A percentile compares a stretch with the other conserved stretches of the same genome.
These are phyloP conservation scores for Drosophila subsilvestris DNA, from an alignment of 2,888 invertebrate species.

Conservation along the genomic window DNA sequence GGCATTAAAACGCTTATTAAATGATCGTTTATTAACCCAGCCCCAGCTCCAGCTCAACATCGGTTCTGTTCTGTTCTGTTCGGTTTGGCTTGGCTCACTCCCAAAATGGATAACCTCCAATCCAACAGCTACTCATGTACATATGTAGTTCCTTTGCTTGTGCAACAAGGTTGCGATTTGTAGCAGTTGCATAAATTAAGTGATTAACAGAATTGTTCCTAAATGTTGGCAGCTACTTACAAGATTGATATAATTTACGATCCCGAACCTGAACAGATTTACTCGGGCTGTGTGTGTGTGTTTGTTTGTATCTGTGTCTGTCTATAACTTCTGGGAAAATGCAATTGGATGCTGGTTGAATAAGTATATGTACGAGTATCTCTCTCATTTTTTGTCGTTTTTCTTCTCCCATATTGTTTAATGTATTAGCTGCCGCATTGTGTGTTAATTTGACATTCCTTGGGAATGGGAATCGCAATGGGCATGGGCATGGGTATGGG, in stretches of 20 bases:
- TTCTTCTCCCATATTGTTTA: slow-evolving; percentile 61
- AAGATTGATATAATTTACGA: slow-evolving; percentile 69
- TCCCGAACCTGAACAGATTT: background rate
- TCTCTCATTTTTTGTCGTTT: background rate
- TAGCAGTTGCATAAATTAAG: slow-evolving; percentile 72
- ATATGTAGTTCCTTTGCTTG: slow-evolving; percentile 5
- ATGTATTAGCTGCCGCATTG: slow-evolving; percentile 76
- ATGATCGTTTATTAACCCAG: slow-evolving; percentile 75
- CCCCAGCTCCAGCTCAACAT: slow-evolving; percentile 4
- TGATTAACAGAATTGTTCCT: slow-evolving; percentile 73
- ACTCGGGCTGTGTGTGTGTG: slow-evolving; percentile 1
- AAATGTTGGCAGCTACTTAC: slow-evolving; percentile 75
- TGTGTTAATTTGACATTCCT: slow-evolving; percentile 76
- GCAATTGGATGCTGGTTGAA: slow-evolving; percentile 14
- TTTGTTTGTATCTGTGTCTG: slow-evolving; percentile 10
- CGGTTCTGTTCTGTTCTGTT: slow-evolving; percentile 6
- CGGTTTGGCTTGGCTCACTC: background rate
- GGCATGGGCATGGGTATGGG: slow-evolving; percentile 40
- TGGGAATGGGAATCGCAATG: slow-evolving; percentile 49
- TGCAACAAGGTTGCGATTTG: slow-evolving; percentile 75
- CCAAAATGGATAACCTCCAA: slow-evolving; percentile 42
- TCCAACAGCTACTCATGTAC: background rate
- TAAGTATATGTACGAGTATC: background rate
- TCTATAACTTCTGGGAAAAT: slow-evolving; percentile 68
- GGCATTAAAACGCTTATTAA: slow-evolving; percentile 80